Evolutionary conservation across 2,888 invertebrate species (phyloP).

Genomic region (Agrotis clavis): DNA sequence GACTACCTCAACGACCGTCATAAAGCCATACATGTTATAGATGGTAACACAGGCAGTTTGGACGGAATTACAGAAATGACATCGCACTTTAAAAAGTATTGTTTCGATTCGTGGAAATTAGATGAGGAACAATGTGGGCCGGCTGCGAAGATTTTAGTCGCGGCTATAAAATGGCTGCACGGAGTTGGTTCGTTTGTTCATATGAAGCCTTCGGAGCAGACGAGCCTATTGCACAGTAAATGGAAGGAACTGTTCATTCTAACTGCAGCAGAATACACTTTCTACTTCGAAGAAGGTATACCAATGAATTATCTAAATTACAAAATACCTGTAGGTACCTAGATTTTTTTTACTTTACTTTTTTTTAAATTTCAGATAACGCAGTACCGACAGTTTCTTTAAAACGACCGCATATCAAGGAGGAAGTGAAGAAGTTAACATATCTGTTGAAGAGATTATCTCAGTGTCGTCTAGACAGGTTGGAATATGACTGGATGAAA

Average conservation of each 20-base stretch:
- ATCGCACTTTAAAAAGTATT: constrained; percentile 58
- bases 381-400: constrained; percentile 75
- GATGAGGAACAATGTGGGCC: constrained; percentile 91
- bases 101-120: constrained; percentile 80
- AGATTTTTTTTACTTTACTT: neutral
- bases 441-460: constrained; percentile 93
- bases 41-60: constrained; percentile 60
- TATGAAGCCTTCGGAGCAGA: constrained; percentile 92
- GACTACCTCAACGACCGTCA: constrained; percentile 66
- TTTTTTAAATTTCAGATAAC: constrained; percentile 83
- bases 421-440: constrained; percentile 87
- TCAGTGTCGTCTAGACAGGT: constrained; percentile 93
- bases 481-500: constrained; percentile 96
- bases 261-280: constrained; percentile 95
- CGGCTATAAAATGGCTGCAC: constrained; percentile 95
- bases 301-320: neutral
- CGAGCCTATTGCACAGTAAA: constrained; percentile 93
- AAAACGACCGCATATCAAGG: constrained; percentile 90
- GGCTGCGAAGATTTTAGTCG: constrained; percentile 94
- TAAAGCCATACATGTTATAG: constrained; percentile 62
- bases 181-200: constrained; percentile 94
- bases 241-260: constrained; percentile 96
- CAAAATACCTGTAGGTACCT: neutral
- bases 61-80: constrained; percentile 59
- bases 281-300: constrained; percentile 94